Evolutionary conservation across 2,797 vertebrate genomes (phyloP), one percentile per base, ranked within the genome.

Genomic region (Sebastes kiyomatsui): DNA sequence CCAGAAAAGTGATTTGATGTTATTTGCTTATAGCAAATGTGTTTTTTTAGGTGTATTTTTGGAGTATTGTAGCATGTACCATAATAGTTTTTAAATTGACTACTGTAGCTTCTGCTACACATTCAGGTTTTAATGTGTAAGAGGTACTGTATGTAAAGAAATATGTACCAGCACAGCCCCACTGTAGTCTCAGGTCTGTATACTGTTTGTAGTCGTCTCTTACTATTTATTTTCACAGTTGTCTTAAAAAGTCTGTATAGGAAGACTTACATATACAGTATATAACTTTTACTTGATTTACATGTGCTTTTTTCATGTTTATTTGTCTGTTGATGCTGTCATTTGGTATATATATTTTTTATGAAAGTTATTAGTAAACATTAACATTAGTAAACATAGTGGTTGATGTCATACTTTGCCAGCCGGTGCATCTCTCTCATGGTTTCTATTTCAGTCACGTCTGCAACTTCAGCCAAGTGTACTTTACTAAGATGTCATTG

Each of bases 191-290:
- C 85, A 84, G 73, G 52, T 79, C 56, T 85, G 27, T 82, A 61
- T 52, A 54, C 38, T 72, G 59, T 90, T 75, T 78, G 25, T 83
- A 87, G 74, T 61, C 76, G 20, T 75, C n/a, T 59, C 75, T 23
- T 28, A 38, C 35, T 90, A 91, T 92, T 91, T 93, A 90, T 92
- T 87, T 78, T 18, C 60, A 83, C 66, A 55, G 11, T 30, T 85
- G 69, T 90, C 33, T 77, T 80, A 75, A 83, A 89, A 60, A 52
- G 33, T 81, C 67, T 61, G 22, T 73, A 72, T 77, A 81, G 12
- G 68, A 80, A 72, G 2, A 68, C 42, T 68, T 72, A 80, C 16
- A 71, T 28, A 42, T 30, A 74, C 54, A 74, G 42, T 81, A 77
- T 89, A 28, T 85, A 73, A 82, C 49, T 22, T 80, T 77, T 59